These are phyloP conservation scores for Halichondria panicea DNA, from an alignment of 37 sponge, comb jelly and placozoan species.

Conservation along the genomic window DNA sequence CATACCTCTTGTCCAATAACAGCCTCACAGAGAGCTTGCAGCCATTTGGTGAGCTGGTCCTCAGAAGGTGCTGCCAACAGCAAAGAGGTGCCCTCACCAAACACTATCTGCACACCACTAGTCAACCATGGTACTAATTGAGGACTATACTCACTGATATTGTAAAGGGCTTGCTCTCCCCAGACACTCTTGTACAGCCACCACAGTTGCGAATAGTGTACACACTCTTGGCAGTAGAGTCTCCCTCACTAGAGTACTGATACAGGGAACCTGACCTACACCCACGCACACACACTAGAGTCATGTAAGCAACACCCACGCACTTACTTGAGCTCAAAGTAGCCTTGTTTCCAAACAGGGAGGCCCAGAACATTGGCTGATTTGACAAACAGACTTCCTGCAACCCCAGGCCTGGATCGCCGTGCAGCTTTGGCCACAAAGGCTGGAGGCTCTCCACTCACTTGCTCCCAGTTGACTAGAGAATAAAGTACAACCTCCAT, in stretches of 20 bases:
- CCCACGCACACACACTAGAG: not conserved
- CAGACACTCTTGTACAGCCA: conserved; percentile 38
- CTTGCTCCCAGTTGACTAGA: conserved; percentile 80
- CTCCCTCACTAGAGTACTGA: conserved; percentile 52
- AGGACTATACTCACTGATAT: conserved; percentile 34
- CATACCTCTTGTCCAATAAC: conserved; percentile 11
- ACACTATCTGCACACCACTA: not conserved
- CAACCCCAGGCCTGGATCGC: not conserved
- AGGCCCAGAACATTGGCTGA: conserved; percentile 26
- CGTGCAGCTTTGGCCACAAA: not conserved
- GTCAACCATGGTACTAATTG: not conserved
- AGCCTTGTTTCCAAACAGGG: conserved; percentile 53
- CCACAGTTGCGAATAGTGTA: conserved; percentile 27
- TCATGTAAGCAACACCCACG: not conserved
- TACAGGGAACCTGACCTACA: conserved; percentile 29
- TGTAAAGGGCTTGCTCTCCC: conserved; percentile 35
- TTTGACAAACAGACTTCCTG: conserved; percentile 15
- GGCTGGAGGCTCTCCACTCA: conserved; percentile 49
- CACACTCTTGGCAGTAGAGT: conserved; percentile 1
- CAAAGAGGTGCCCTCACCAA: conserved; percentile 2
- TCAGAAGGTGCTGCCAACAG: conserved; percentile 40
- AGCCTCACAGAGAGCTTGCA: conserved; percentile 64
- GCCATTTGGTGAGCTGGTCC: conserved; percentile 64
- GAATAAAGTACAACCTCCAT: conserved; percentile 55
- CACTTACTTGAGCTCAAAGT: conserved; percentile 49